These are phyloP conservation scores for Tangara arthus DNA, from an alignment of 2,797 vertebrate species.

Conservation along the genomic window DNA sequence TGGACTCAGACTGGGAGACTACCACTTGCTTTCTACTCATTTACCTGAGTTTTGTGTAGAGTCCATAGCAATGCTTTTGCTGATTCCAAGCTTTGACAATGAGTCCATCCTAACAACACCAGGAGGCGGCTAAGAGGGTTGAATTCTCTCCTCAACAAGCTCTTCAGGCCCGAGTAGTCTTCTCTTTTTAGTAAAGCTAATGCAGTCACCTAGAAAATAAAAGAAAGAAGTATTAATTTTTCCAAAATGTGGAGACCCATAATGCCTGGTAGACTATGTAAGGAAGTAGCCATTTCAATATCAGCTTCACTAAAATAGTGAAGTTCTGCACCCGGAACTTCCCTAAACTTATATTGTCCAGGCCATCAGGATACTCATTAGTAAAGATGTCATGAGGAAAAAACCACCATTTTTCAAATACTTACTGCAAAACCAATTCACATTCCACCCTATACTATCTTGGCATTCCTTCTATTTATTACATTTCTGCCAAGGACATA, in stretches of 20 bases:
- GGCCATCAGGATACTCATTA: not conserved
- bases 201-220: slow-evolving; percentile 82
- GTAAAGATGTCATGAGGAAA: not conserved
- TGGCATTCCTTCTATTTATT: not conserved
- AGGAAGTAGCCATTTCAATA: not conserved
- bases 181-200: slow-evolving; percentile 88
- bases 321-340: not conserved
- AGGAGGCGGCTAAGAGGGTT: slow-evolving; percentile 88
- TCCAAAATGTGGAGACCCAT: not conserved
- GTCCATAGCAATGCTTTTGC: slow-evolving; percentile 83
- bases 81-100: slow-evolving; percentile 86
- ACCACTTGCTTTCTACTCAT: not conserved
- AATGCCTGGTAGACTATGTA: not conserved
- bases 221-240: not conserved
- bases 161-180: slow-evolving; percentile 82
- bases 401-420: not conserved
- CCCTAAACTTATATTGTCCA: not conserved
- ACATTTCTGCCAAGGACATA: not conserved
- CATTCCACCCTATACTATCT: not conserved
- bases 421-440: not conserved
- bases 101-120: slow-evolving; percentile 92
- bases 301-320: not conserved
- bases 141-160: slow-evolving; percentile 86
- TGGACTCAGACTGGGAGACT: not conserved
- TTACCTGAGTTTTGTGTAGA: slow-evolving; percentile 86